Evolutionary conservation across 2,113 vertebrate genomes (phyloP).

Genomic region (Pygoscelis adeliae): DNA sequence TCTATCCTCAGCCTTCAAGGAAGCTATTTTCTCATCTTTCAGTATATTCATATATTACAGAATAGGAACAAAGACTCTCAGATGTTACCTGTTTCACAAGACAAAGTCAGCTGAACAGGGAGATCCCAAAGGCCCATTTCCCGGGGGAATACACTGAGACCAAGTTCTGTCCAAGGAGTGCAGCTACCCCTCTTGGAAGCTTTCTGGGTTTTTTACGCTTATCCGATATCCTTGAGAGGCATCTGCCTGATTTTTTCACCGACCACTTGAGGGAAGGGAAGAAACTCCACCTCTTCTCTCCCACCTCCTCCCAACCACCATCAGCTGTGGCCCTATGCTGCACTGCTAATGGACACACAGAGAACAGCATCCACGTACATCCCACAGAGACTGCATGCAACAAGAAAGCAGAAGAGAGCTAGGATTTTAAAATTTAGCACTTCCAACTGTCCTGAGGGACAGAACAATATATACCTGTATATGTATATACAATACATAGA

Average conservation of each 20-base stretch:
- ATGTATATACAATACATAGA: accelerated
- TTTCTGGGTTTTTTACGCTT: background rate
- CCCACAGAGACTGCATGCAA: background rate
- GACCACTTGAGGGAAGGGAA: constrained; percentile 59
- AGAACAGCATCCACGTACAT: background rate
- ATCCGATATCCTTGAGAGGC: constrained; percentile 45
- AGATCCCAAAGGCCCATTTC: constrained; percentile 26
- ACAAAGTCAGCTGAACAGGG: constrained; percentile 34
- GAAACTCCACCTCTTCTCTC: constrained; percentile 75
- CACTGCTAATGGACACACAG: background rate
- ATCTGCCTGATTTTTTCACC: constrained; percentile 53
- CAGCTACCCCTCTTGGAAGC: background rate
- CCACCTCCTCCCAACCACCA: constrained; percentile 63
- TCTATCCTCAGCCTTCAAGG: background rate
- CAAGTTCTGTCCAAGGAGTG: background rate
- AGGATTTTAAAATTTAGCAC: background rate
- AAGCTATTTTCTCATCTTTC: constrained; percentile 53
- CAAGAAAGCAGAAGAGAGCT: background rate
- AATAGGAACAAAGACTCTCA: constrained; percentile 69
- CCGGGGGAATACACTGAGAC: background rate
- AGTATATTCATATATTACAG: background rate
- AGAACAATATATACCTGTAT: accelerated
- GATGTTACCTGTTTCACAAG: constrained; percentile 68
- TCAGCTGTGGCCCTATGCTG: background rate
- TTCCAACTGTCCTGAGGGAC: background rate